Conservation (phyloP, 1,140 invertebrate species). For the Ephestia elutella region DNA sequence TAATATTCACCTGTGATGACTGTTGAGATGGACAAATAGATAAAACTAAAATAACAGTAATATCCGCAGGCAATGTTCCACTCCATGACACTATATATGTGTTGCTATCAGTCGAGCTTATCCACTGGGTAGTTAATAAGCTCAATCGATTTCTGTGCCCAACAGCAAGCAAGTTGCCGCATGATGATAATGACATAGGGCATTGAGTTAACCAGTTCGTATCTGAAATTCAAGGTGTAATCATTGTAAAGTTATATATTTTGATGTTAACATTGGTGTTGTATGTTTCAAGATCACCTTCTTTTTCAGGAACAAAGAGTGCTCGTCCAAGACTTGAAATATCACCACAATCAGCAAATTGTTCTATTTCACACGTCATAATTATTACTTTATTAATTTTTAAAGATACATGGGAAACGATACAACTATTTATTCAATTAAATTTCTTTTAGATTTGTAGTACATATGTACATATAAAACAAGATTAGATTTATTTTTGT, state of each 20-base stretch:
- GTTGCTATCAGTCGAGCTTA: constrained; percentile 68
- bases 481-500: too few species aligned
- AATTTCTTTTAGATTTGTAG: too few species aligned
- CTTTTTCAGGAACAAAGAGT: constrained; percentile 73
- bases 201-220: constrained; percentile 83
- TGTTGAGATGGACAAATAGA: constrained; percentile 77
- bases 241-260: constrained; percentile 6
- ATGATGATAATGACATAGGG: constrained; percentile 82
- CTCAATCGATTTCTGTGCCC: constrained; percentile 79
- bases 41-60: constrained; percentile 67
- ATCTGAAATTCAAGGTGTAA: constrained; percentile 62
- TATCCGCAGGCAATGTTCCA: constrained; percentile 68
- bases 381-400: not conserved
- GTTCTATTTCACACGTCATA: constrained; percentile 78
- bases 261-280: not conserved
- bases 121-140: constrained; percentile 80
- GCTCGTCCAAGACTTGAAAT: constrained; percentile 76
- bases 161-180: constrained; percentile 82
- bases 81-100: constrained; percentile 74
- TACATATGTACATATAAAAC: too few species aligned
- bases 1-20: constrained; percentile 75
- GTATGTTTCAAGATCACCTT: constrained; percentile 35
- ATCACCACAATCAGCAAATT: constrained; percentile 79
- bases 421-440: too few species aligned
- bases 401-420: not conserved